phyloP scores from a whole-genome alignment of 2,888 invertebrate species.

The Lymantria monacha region DNA sequence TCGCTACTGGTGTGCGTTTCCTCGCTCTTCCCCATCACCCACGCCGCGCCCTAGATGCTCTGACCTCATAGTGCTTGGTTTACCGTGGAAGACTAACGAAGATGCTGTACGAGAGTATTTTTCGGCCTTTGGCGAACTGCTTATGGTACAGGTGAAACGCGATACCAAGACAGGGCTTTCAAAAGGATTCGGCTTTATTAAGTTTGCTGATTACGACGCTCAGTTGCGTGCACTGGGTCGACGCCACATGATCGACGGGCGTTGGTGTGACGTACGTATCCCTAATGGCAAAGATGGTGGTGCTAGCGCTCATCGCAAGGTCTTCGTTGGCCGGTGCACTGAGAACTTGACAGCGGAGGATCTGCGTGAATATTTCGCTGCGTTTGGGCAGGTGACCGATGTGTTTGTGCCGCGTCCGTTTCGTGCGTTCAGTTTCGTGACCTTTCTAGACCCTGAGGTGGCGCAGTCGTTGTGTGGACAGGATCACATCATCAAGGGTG shows the following conservation, averaged over 20 bases:
- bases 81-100: slow-evolving; percentile 90
- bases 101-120: slow-evolving; percentile 88
- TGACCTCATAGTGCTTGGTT: slow-evolving; percentile 89
- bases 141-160: slow-evolving; percentile 83
- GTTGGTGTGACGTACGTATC: slow-evolving; percentile 88
- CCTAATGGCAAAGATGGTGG: slow-evolving; percentile 87
- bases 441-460: slow-evolving; percentile 90
- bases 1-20: slow-evolving; percentile 87
- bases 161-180: slow-evolving; percentile 84
- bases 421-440: slow-evolving; percentile 91
- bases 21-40: slow-evolving; percentile 90
- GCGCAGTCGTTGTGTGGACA: slow-evolving; percentile 91
- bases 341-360: slow-evolving; percentile 90
- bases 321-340: slow-evolving; percentile 92
- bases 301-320: slow-evolving; percentile 86
- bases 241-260: slow-evolving; percentile 86
- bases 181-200: slow-evolving; percentile 88
- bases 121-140: slow-evolving; percentile 85
- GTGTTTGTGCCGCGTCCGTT: slow-evolving; percentile 95
- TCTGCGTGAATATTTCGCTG: slow-evolving; percentile 88
- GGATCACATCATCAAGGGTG: slow-evolving; percentile 92
- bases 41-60: slow-evolving; percentile 79
- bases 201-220: slow-evolving; percentile 85
- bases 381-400: slow-evolving; percentile 92
- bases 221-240: slow-evolving; percentile 85